Base-by-base conservation (phyloP, 1,140 invertebrate genomes). In the Vanessa atalanta region DNA sequence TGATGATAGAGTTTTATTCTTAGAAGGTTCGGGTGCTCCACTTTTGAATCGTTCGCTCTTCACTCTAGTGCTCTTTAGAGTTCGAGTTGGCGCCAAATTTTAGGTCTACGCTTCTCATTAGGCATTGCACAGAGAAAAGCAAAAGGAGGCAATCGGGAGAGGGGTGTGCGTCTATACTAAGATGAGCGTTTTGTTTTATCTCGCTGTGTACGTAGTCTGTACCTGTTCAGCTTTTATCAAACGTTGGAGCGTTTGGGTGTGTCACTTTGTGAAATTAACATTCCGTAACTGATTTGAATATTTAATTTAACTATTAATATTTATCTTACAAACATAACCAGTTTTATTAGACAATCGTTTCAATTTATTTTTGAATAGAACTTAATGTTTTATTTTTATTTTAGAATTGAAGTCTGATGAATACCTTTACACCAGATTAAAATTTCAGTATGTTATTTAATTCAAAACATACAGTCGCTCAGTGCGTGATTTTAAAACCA, bases 41-140 rank as follows among this genome's bases (percentile, higher is more conserved):
- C 51, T 78, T 76, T 79, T 75, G 72, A 77, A 70, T 75, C 76
- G 75, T 81, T 87, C 79, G 76, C 83, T 84, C 81, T 85, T 71
- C 67, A 76, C 70, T 87, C 76, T 83, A 87, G 83, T 84, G 83
- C 81, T 83, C 87, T 88, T 81, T 74, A 85, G 83, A 87, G 86
- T 89, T 89, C 82, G 88, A 91, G 86, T 89, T 90, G 88, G 87
- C 86, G 86, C 87, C 83, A 84, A 90, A 90, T 91, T 91, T 91
- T 87, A 88, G 88, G 79, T 90, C 79, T 83, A 85, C 85, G 88
- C 81, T 88, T 87, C 89, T 89, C 88, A 89, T 91, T 91, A 91
- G 88, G 79, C 81, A 79, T 74, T 76, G 82, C 77, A 84, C 77
- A 80, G 65, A 77, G 53, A 76, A 78, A 75, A 73, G 53, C 26